phyloP scores from a whole-genome alignment of 2,113 vertebrate genomes.

The Colistium nudipinnis region DNA sequence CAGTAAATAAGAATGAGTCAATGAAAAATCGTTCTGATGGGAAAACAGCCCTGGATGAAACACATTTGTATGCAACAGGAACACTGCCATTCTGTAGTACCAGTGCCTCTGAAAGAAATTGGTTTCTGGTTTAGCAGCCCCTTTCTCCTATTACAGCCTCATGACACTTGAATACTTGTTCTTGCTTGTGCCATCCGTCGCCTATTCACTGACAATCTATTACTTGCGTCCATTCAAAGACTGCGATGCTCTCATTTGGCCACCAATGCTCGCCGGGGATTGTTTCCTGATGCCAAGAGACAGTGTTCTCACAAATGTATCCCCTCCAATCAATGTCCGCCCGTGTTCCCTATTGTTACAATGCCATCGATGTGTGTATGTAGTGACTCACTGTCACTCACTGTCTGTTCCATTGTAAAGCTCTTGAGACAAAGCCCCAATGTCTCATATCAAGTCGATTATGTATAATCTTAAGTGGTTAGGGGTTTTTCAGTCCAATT shows the following conservation, averaged over 20 bases:
- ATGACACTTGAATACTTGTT: conserved; percentile 44
- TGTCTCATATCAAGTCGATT: conserved; percentile 33
- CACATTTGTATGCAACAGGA: conserved; percentile 41
- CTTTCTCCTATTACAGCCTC: conserved; percentile 29
- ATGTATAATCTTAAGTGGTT: conserved; percentile 20
- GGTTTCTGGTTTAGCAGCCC: conserved; percentile 18
- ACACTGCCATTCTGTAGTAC: conserved; percentile 4
- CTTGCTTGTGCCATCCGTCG: conserved; percentile 39
- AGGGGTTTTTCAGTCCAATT: background rate
- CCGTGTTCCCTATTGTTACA: conserved; percentile 35
- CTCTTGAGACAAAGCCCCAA: conserved; percentile 17
- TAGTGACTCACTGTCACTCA: conserved; percentile 54
- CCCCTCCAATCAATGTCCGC: conserved; percentile 41
- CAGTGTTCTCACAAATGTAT: conserved; percentile 19
- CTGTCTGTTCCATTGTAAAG: conserved; percentile 48
- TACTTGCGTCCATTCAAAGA: conserved; percentile 45
- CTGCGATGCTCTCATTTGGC: conserved; percentile 32
- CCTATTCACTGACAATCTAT: conserved; percentile 45
- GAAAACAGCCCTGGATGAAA: conserved; percentile 18
- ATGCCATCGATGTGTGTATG: conserved; percentile 19
- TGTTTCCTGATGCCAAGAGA: conserved; percentile 39
- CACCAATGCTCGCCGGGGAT: conserved; percentile 19
- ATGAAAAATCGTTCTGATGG: conserved; percentile 27
- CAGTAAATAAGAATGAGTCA: conserved; percentile 37
- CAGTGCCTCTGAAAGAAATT: conserved; percentile 31